Evolutionary conservation across 1,140 invertebrate species (phyloP).

Genomic region (Argopecten irradians): DNA sequence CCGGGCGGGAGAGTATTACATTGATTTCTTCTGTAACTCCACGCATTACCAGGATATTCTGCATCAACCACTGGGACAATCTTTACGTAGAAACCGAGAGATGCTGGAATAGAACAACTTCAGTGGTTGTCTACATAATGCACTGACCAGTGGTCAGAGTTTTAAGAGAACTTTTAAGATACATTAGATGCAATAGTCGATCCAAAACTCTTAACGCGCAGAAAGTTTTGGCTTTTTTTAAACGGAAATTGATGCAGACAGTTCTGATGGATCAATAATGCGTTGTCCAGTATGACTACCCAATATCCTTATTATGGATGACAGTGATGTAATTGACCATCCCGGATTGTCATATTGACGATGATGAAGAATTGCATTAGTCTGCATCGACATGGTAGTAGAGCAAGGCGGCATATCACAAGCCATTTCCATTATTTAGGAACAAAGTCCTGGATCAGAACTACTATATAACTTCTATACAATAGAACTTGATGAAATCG

Average conservation of each 20-base stretch:
- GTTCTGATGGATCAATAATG: not conserved
- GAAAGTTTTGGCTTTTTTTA: not conserved
- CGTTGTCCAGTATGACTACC: not conserved
- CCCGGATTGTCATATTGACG: not conserved
- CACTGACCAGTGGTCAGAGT: not conserved
- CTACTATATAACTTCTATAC: too few relatives aligned
- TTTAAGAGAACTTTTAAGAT: not conserved
- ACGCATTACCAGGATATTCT: not conserved
- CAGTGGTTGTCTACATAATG: not conserved
- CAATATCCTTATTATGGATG: not conserved
- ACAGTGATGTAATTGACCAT: not conserved
- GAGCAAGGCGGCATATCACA: not conserved
- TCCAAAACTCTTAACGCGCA: not conserved
- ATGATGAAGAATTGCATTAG: not conserved
- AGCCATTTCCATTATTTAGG: not conserved
- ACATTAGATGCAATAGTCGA: not conserved
- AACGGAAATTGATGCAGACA: not conserved
- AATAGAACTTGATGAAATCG: not conserved
- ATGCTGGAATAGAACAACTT: not conserved
- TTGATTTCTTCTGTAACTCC: not conserved
- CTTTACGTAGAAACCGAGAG: not conserved
- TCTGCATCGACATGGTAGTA: not conserved
- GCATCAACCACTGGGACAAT: not conserved
- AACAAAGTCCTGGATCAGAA: too few relatives aligned
- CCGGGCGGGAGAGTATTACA: not conserved